Base-by-base conservation (phyloP, 2,113 vertebrate species). In the Coturnix japonica region DNA sequence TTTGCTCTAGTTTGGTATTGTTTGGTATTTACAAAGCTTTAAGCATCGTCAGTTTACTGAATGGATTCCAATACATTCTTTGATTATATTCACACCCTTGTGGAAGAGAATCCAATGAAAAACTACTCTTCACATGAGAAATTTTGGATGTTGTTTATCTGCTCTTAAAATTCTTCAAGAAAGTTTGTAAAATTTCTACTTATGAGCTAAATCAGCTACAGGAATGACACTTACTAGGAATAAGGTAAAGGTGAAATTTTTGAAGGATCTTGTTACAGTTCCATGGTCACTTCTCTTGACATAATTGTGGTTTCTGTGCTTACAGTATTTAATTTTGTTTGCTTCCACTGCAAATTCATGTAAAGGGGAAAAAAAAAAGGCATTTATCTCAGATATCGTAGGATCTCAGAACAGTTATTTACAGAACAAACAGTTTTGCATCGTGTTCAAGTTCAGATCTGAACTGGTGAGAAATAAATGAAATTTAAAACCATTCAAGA, bases 101-200 rank as follows among this genome's bases (percentile, higher is more conserved):
- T 69, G 44, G 44, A 94, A 76, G 28, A 67, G 23, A 91, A 90
- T 18, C 64, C 22, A 26, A 14, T 74, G 39, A 43, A 94, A 69
- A 93, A 94, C 20, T 23, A n/a, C 9, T n/a, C 60, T 57, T 92
- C 46, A 49, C 69, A 23, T 85, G 79, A 73, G 49, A 23, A 77
- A 76, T 88, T 76, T 57, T 90, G 35, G 37, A 54, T 90, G 80
- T 51, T 33, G 4, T 87, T 77, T 89, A 20, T 67, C 49, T 82
- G 16, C 66, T 94, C 64, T 69, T 61, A 13, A 89, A n/a, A 14
- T 56, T 51, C 33, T 92, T 94, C 28, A 30, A 95, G 49, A 35
- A 69, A 81, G 51, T 90, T 94, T 92, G 15, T 25, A 75, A 91
- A 81, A 57, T 89, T 91, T 97, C 6, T 16, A 57, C 44, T 93